These are phyloP conservation scores for Lepus timidus DNA, from an alignment of 2,113 vertebrate genomes.

Conservation along the genomic window DNA sequence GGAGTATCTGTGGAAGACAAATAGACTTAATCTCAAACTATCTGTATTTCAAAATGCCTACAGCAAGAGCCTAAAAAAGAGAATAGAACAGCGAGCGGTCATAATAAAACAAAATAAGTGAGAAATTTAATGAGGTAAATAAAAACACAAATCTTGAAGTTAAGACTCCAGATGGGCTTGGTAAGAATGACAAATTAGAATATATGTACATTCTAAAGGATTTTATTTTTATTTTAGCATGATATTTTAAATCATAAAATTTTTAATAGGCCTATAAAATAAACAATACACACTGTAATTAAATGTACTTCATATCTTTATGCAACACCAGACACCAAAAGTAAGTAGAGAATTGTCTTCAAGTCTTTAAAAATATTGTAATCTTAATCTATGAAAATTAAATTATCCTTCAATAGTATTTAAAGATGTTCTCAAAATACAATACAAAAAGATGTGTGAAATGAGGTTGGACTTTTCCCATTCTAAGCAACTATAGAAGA, in stretches of 20 bases:
- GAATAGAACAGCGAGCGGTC: not conserved
- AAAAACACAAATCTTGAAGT: not conserved
- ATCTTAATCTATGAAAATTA: not conserved
- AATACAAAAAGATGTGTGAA: not conserved
- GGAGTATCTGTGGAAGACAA: not conserved
- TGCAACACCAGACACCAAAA: not conserved
- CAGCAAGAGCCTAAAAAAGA: not conserved
- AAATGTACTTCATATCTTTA: not conserved
- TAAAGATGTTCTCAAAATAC: not conserved
- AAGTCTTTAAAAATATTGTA: not conserved
- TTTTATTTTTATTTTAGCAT: not conserved
- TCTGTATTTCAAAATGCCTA: not conserved
- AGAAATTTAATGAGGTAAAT: not conserved
- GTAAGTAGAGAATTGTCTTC: not conserved
- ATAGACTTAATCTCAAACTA: not conserved
- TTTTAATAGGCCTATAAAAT: not conserved
- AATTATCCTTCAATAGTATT: not conserved
- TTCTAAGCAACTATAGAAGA: not conserved
- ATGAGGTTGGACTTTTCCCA: not conserved
- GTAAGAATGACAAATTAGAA: not conserved
- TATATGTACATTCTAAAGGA: not conserved
- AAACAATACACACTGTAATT: not conserved
- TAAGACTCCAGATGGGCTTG: not conserved
- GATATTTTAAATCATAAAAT: not conserved
- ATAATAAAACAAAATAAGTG: not conserved